Conservation (phyloP, 2,797 vertebrate genomes). For the Decapterus maruadsi region DNA sequence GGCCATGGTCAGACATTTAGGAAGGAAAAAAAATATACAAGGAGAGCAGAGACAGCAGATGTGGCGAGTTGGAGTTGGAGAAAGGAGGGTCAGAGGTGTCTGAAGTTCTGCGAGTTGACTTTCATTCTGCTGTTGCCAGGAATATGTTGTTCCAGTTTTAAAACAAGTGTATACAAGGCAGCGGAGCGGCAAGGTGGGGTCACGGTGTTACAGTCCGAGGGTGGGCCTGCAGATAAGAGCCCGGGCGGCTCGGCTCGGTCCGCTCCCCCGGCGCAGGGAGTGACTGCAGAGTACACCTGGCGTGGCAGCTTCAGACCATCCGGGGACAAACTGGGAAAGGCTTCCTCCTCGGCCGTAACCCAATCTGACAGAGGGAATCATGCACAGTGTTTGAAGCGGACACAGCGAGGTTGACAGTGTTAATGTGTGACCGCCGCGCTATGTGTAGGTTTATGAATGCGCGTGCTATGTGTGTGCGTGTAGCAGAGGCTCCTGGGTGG, state of each 20-base stretch:
- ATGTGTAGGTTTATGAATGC: slow-evolving; percentile 31
- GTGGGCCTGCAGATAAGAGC: slow-evolving; percentile 49
- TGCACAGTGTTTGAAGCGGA: slow-evolving; percentile 47
- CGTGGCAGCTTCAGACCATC: slow-evolving; percentile 71
- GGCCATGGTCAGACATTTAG: slow-evolving; percentile 26
- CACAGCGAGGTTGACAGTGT: slow-evolving; percentile 55
- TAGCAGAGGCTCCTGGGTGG: slow-evolving; percentile 29
- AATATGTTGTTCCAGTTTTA: slow-evolving; percentile 28
- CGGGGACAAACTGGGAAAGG: slow-evolving; percentile 68
- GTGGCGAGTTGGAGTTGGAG: slow-evolving; percentile 15
- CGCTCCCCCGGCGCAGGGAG: slow-evolving; percentile 50
- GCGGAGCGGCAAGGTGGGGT: slow-evolving; percentile 40
- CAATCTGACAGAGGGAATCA: slow-evolving; percentile 77
- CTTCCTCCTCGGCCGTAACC: slow-evolving; percentile 58
- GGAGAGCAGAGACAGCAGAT: slow-evolving; percentile 12
- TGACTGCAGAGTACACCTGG: slow-evolving; percentile 78
- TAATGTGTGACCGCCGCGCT: slow-evolving; percentile 63
- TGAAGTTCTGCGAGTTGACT: slow-evolving; percentile 48
- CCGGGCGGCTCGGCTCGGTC: slow-evolving; percentile 23
- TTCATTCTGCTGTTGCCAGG: neutral
- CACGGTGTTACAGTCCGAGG: slow-evolving; percentile 36
- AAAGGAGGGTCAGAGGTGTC: slow-evolving; percentile 41
- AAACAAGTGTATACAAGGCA: slow-evolving; percentile 24
- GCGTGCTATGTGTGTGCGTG: slow-evolving; percentile 5
- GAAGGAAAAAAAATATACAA: slow-evolving; percentile 2